Evolutionary conservation across 1,140 invertebrate genomes (phyloP).

Genomic region (Diabrotica virgifera): DNA sequence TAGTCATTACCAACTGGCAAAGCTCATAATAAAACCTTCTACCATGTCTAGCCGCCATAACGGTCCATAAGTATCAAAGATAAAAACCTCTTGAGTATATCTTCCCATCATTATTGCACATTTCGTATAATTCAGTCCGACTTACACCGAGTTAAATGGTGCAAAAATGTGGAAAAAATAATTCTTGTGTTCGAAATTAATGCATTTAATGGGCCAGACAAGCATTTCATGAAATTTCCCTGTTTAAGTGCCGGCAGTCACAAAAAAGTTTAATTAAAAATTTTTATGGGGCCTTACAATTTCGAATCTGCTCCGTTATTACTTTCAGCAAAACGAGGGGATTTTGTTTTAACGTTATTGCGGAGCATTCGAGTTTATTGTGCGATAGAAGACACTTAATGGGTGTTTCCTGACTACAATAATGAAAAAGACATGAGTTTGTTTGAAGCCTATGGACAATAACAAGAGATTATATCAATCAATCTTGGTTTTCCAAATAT

Average conservation of each 20-base stretch:
- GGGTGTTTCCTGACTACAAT: too few relatives aligned
- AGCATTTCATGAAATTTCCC: constrained; percentile 25
- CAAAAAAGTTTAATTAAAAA: constrained; percentile 34
- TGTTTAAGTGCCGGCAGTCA: constrained; percentile 13
- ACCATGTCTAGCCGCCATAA: constrained; percentile 25
- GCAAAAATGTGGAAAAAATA: constrained; percentile 23
- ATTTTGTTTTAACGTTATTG: background rate
- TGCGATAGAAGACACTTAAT: too few relatives aligned
- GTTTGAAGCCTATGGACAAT: too few relatives aligned
- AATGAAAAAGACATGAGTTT: too few relatives aligned
- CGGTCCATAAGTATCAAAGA: constrained; percentile 27
- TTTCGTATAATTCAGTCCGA: constrained; percentile 26
- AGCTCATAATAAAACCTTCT: constrained; percentile 5
- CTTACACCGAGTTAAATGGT: constrained; percentile 32
- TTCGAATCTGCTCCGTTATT: constrained; percentile 9
- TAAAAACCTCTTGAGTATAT: constrained; percentile 26
- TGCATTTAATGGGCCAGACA: constrained; percentile 30
- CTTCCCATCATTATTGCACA: constrained; percentile 30
- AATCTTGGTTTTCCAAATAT: too few relatives aligned
- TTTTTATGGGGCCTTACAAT: constrained; percentile 23
- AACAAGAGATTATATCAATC: too few relatives aligned
- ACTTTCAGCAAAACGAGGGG: background rate
- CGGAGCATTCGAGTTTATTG: too few relatives aligned
- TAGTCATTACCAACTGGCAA: background rate
- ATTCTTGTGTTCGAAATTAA: constrained; percentile 27